phyloP scores from a whole-genome alignment of 2,888 invertebrate species.

The Cenopis cana region DNA sequence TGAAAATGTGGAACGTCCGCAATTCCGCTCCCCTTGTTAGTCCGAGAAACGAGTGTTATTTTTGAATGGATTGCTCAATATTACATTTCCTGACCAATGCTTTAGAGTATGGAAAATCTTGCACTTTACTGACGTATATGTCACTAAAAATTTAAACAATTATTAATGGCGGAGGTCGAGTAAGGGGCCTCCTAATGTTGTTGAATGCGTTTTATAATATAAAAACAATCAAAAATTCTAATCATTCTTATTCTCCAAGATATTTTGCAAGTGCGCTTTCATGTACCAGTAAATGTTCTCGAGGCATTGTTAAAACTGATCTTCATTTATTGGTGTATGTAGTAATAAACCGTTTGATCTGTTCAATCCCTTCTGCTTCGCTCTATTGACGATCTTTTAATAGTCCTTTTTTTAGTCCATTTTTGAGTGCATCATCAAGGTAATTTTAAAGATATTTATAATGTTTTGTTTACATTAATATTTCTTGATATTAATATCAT shows the following conservation, averaged over 20 bases:
- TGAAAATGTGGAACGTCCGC: slow-evolving; percentile 55
- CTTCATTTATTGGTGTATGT: slow-evolving; percentile 26
- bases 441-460: slow-evolving; percentile 45
- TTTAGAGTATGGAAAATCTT: not conserved
- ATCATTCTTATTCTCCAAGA: not conserved
- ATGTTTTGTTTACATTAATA: not conserved
- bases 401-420: slow-evolving; percentile 55
- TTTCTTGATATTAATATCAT: not conserved
- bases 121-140: too few relatives aligned
- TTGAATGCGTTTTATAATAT: not conserved
- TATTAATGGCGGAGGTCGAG: too few relatives aligned
- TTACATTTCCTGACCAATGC: not conserved
- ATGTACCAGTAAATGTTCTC: not conserved
- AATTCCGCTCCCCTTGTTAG: slow-evolving; percentile 16
- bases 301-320: not conserved
- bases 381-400: slow-evolving; percentile 56
- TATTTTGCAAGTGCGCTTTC: not conserved
- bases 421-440: slow-evolving; percentile 52
- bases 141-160: too few relatives aligned
- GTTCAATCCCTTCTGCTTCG: slow-evolving; percentile 60
- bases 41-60: not conserved
- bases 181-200: too few relatives aligned
- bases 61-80: not conserved
- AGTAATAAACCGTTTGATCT: slow-evolving; percentile 61
- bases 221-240: not conserved